Conservation (phyloP, 2,797 vertebrate genomes). For the Allobates femoralis region DNA sequence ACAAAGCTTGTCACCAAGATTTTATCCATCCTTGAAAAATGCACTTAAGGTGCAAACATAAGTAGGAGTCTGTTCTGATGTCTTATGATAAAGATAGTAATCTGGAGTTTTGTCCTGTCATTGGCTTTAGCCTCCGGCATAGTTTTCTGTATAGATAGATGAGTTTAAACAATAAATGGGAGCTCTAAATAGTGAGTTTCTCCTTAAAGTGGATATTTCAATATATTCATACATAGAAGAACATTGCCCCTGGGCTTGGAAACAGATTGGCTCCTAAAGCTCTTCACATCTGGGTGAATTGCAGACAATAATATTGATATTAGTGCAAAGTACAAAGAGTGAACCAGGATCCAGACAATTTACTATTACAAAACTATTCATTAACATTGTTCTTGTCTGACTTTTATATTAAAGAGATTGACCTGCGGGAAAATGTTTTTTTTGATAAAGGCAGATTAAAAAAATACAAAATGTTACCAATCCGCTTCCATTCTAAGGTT, state of each 20-base stretch:
- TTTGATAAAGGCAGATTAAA: too few species aligned
- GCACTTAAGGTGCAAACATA: slow-evolving; percentile 31
- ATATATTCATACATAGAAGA: not conserved
- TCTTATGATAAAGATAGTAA: slow-evolving; percentile 29
- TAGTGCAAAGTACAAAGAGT: not conserved
- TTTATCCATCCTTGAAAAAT: slow-evolving; percentile 26
- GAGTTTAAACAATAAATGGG: not conserved
- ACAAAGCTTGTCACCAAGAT: not conserved
- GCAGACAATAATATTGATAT: not conserved
- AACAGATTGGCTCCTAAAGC: not conserved
- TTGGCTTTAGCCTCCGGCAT: slow-evolving; percentile 32
- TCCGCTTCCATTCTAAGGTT: too few species aligned
- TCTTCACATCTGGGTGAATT: not conserved
- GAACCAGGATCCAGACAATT: not conserved
- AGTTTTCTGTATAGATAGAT: not conserved
- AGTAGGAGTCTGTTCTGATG: slow-evolving; percentile 30
- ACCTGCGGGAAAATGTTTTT: too few species aligned
- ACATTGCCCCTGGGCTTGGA: not conserved
- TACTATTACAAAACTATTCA: not conserved
- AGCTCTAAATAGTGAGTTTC: not conserved
- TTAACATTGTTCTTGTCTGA: too few species aligned
- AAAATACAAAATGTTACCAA: too few species aligned
- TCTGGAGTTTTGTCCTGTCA: slow-evolving; percentile 14
- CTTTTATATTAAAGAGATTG: too few species aligned
- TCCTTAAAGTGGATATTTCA: slow-evolving; percentile 7